These are phyloP conservation scores for Diplogasteroides magnus DNA, from an alignment of 1,140 invertebrate genomes.

Conservation along the genomic window DNA sequence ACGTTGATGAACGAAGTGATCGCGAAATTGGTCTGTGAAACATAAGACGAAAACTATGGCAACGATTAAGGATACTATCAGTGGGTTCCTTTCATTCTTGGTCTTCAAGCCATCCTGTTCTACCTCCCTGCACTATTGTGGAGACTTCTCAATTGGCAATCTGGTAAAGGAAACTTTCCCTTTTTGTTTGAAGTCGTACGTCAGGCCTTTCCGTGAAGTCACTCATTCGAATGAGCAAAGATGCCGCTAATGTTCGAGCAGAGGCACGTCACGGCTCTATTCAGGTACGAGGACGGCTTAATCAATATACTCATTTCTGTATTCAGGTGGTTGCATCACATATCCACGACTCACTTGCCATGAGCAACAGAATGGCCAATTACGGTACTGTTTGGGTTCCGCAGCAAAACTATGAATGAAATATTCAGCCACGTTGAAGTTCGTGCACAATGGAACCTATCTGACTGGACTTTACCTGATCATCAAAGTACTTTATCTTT, in stretches of 20 bases:
- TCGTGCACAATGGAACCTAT: conserved; percentile 59
- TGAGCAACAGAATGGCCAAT: conserved; percentile 37
- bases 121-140: conserved; percentile 60
- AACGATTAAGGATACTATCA: conserved; percentile 59
- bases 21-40: conserved; percentile 48
- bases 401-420: too few relatives aligned
- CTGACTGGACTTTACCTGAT: conserved; percentile 59
- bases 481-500: conserved; percentile 59
- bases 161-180: conserved; percentile 31
- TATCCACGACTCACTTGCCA: conserved; percentile 43
- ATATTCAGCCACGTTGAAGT: conserved; percentile 21
- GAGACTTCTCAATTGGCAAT: conserved; percentile 56
- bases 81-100: conserved; percentile 59
- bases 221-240: conserved; percentile 52
- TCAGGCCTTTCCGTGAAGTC: conserved; percentile 45
- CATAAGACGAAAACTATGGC: too few relatives aligned
- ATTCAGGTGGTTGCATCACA: conserved; percentile 50
- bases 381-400: conserved; percentile 23
- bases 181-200: conserved; percentile 4
- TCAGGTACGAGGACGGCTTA: background rate
- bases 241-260: conserved; percentile 48
- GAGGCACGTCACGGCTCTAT: conserved; percentile 44
- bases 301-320: background rate
- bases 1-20: conserved; percentile 41
- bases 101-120: conserved; percentile 61